A percentile compares a stretch with the other conserved stretches of the same genome.
phyloP scores from a whole-genome alignment of 2,888 invertebrate species.

The Agonopterix subpropinquella region DNA sequence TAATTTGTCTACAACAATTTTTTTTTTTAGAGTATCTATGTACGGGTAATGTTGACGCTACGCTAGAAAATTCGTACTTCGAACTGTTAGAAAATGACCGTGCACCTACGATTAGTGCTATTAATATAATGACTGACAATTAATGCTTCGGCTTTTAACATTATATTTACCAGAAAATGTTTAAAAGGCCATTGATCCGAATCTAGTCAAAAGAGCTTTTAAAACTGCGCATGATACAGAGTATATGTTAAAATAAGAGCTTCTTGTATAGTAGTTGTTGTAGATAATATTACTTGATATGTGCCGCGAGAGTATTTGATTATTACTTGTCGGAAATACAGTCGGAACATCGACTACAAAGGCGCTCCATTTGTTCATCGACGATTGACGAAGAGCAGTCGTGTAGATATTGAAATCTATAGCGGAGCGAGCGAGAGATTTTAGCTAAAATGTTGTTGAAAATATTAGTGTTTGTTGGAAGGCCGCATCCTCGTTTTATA shows the following conservation, averaged over 20 bases:
- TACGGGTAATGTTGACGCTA: slow-evolving; percentile 17
- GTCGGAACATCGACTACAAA: slow-evolving; percentile 19
- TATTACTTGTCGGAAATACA: slow-evolving; percentile 29
- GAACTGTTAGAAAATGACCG: too few relatives aligned
- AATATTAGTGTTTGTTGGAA: background rate
- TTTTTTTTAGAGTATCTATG: too few relatives aligned
- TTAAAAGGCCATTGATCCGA: slow-evolving; percentile 13
- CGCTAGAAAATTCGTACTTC: too few relatives aligned
- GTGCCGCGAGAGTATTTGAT: slow-evolving; percentile 27
- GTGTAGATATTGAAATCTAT: too few relatives aligned
- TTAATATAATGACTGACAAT: too few relatives aligned
- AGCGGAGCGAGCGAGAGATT: background rate
- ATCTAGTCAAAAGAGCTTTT: slow-evolving; percentile 57
- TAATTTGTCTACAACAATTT: too few relatives aligned
- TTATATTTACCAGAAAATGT: background rate
- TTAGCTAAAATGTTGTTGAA: background rate
- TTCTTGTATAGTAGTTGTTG: slow-evolving; percentile 60
- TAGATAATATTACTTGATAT: slow-evolving; percentile 33
- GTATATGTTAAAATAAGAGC: slow-evolving; percentile 58
- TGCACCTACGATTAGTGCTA: too few relatives aligned
- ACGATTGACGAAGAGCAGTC: too few relatives aligned
- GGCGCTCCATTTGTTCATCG: background rate
- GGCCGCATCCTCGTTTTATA: slow-evolving; percentile 1
- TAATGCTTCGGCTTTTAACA: too few relatives aligned
- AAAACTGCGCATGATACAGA: slow-evolving; percentile 46